phyloP scores from a whole-genome alignment of 2,888 invertebrate genomes.

The Protophormia terraenovae region DNA sequence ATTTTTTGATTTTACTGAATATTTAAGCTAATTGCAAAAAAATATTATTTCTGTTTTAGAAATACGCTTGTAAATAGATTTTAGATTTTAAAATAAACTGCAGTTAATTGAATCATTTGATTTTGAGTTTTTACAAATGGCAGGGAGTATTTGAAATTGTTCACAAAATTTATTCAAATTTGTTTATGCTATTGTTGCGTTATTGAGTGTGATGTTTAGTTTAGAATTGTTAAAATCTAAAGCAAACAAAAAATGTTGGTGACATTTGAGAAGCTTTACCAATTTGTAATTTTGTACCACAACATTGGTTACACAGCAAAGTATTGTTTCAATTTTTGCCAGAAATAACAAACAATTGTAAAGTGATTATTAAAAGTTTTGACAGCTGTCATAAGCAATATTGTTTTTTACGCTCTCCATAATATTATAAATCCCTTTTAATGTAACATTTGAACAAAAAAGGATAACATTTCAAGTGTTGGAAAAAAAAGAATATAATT shows the following conservation, averaged over 20 bases:
- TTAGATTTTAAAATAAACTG: constrained; percentile 67
- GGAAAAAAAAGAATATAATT: neutral
- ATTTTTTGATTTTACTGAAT: constrained; percentile 31
- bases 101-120: constrained; percentile 67
- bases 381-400: constrained; percentile 69
- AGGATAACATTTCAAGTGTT: constrained; percentile 35
- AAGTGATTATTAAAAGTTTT: constrained; percentile 69
- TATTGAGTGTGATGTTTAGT: neutral
- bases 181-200: constrained; percentile 23
- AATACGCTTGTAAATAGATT: constrained; percentile 64
- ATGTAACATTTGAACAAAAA: too few species aligned
- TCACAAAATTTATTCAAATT: constrained; percentile 60
- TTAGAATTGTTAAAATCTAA: constrained; percentile 19
- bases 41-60: constrained; percentile 46
- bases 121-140: constrained; percentile 13
- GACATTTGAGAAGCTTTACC: constrained; percentile 68
- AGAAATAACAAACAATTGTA: constrained; percentile 52
- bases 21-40: constrained; percentile 64
- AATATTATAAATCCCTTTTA: constrained; percentile 21
- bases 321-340: constrained; percentile 56
- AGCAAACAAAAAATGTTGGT: constrained; percentile 63
- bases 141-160: neutral
- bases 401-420: constrained; percentile 1
- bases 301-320: neutral
- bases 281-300: constrained; percentile 60